Base-by-base conservation (phyloP, 2,113 vertebrate species). In the Actenoides hombroni region DNA sequence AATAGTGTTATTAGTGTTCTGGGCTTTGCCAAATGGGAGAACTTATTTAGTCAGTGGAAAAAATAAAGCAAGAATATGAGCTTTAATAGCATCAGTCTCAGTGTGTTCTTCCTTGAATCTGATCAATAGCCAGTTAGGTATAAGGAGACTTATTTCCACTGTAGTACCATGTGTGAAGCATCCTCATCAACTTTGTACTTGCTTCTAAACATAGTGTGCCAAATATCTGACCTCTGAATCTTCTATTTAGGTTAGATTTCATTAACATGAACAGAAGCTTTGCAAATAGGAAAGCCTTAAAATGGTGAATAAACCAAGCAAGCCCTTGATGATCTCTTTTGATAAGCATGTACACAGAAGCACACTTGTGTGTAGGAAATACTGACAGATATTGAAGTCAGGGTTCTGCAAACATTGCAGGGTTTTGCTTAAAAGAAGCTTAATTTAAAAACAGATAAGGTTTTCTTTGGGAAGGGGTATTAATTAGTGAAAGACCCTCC, bases 151-250 rank as follows among this genome's bases (percentile, higher is more conserved):
- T 94, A 96, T 94, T 96, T 94, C 90, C 86, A 79, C 88, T 93
- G 78, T 93, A 94, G 94, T 96, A 86, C 84, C 48, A 88, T 90
- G 92, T 86, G 93, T 75, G 95, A 92, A 95, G 91, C 49, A 84
- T 97, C 95, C 96, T 88, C 74, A 3, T 95, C 95, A 97, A 97
- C 94, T 97, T 97, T 94, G 96, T 92, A 71, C 93, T 96, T 92
- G 92, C 90, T 96, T 94, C 95, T 95, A 94, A 97, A 97, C 97
- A 92, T 73, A 95, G 90, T 92, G 75, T 92, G 95, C 95, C 94
- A 97, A 93, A 95, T 94, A 90, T 79, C 95, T 97, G 97, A 94
- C 95, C 97, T 96, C 89, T 93, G 96, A 97, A 97, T 97, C 96
- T 97, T 97, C 92, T 96, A 67, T 80, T 80, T 94, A 56, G 95